Percentiles rank a stretch among this genome's conserved stretches.
Conservation (phyloP, 1,140 invertebrate genomes). For the Papilio xuthus region DNA sequence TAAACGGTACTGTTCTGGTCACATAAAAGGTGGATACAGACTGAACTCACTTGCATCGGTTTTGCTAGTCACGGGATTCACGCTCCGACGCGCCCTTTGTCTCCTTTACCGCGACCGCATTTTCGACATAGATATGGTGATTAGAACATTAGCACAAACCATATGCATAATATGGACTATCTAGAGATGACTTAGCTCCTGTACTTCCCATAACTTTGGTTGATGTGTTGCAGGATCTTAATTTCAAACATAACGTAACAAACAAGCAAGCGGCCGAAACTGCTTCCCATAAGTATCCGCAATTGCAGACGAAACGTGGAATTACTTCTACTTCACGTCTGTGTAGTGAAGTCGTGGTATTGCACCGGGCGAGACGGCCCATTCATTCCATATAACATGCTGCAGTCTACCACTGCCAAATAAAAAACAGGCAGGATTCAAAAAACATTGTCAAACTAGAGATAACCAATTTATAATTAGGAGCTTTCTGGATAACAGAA, state of each 20-base stretch:
- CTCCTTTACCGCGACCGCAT: constrained; percentile 55
- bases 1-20: background rate
- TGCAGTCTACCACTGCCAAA: no score
- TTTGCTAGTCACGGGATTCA: constrained; percentile 56
- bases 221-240: background rate
- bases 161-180: background rate
- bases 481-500: background rate
- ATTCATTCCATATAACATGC: no score
- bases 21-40: constrained; percentile 5
- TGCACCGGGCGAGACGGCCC: no score
- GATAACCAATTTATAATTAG: background rate
- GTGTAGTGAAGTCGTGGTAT: no score
- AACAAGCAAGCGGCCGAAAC: no score
- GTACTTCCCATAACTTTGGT: background rate
- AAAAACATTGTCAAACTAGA: background rate
- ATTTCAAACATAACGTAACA: background rate
- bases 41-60: constrained; percentile 22
- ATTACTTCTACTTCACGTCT: no score
- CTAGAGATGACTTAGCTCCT: background rate
- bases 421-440: no score
- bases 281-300: no score
- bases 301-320: no score
- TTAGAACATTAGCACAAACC: constrained; percentile 27
- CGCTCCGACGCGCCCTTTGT: constrained; percentile 71
- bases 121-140: constrained; percentile 54